A percentile compares a stretch with the other conserved stretches of the same genome.
phyloP scores from a whole-genome alignment of 2,888 invertebrate genomes.

The Scelioninae gen. 2 region DNA sequence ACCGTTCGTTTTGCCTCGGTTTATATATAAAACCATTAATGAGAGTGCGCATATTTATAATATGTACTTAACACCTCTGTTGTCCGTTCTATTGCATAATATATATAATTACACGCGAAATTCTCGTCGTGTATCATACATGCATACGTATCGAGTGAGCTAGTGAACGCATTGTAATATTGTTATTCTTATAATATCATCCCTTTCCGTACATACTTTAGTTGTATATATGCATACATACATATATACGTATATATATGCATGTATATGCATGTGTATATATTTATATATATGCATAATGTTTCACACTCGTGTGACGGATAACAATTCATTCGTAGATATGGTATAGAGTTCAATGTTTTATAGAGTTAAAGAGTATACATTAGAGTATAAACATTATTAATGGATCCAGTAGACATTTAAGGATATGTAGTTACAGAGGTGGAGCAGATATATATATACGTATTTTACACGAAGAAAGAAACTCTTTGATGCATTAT shows the following conservation, averaged over 20 bases:
- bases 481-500: slow-evolving; percentile 50
- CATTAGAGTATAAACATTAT: slow-evolving; percentile 72
- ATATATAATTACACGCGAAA: slow-evolving; percentile 59
- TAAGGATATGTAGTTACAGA: slow-evolving; percentile 74
- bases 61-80: slow-evolving; percentile 55
- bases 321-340: slow-evolving; percentile 67
- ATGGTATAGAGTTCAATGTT: slow-evolving; percentile 71
- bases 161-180: slow-evolving; percentile 55
- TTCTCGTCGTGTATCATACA: slow-evolving; percentile 60
- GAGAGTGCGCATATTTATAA: slow-evolving; percentile 57
- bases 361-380: slow-evolving; percentile 58
- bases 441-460: slow-evolving; percentile 60
- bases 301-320: slow-evolving; percentile 63
- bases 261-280: too few species aligned
- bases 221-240: slow-evolving; percentile 2
- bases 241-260: too few species aligned
- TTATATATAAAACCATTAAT: slow-evolving; percentile 57
- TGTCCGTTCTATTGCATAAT: slow-evolving; percentile 57
- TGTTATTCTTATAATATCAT: slow-evolving; percentile 44
- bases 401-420: slow-evolving; percentile 70
- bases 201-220: slow-evolving; percentile 30
- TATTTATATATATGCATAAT: slow-evolving; percentile 60
- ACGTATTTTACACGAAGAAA: slow-evolving; percentile 57
- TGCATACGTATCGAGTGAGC: slow-evolving; percentile 59
- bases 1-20: slow-evolving; percentile 32